Conservation (phyloP, 2,888 invertebrate genomes). For the Heliconius ethilla region DNA sequence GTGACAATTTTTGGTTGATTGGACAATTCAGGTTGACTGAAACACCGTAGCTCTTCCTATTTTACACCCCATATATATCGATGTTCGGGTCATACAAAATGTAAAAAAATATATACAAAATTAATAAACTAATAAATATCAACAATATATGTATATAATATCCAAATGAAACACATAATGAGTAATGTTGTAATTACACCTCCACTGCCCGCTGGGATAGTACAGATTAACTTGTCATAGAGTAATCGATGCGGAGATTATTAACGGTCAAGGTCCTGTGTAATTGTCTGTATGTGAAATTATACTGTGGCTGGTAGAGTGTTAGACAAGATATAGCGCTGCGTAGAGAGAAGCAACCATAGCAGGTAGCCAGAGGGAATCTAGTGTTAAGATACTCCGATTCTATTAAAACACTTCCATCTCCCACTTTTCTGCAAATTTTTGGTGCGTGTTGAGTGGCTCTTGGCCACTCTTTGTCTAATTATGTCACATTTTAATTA, state of each 20-base stretch:
- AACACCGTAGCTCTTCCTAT: too few species aligned
- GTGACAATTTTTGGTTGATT: too few species aligned
- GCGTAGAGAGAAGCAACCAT: background rate
- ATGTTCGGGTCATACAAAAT: too few species aligned
- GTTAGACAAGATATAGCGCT: background rate
- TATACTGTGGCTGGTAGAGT: background rate
- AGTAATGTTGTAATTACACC: constrained; percentile 8
- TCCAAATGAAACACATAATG: constrained; percentile 14
- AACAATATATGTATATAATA: background rate
- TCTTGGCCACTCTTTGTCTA: background rate
- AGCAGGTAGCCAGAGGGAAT: background rate
- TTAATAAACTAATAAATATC: too few species aligned
- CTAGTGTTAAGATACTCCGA: background rate
- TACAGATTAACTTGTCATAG: constrained; percentile 54
- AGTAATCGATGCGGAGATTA: constrained; percentile 50
- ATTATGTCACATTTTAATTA: background rate
- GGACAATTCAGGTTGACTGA: too few species aligned
- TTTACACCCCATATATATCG: too few species aligned
- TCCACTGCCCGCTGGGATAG: constrained; percentile 46
- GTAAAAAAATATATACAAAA: too few species aligned
- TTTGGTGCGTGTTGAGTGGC: background rate
- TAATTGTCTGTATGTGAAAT: constrained; percentile 1
- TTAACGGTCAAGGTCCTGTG: constrained; percentile 36
- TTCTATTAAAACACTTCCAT: background rate
- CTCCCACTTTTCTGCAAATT: background rate